Evolutionary conservation across 1,140 invertebrate species (phyloP), one percentile per base, ranked within the genome.

Genomic region (Drosophila neocordata): DNA sequence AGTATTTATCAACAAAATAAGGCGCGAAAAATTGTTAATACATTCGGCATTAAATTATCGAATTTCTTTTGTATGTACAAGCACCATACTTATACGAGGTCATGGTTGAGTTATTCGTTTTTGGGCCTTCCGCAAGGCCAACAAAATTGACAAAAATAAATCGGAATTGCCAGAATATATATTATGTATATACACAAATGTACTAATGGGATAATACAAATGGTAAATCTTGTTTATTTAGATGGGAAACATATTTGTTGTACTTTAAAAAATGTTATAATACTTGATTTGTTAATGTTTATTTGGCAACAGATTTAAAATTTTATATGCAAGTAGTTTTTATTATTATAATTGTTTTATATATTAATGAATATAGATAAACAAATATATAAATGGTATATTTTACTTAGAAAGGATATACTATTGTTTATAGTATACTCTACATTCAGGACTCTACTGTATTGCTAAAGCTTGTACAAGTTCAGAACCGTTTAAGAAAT

Each of bases 401-500:
- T 7, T 31, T 6, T 31, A 31, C 5, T 31, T 6, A 31, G 5
- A 31, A 31, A 31, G 27, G 27, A 31, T 31, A 31, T 31, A 31
- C 27, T 31, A 31, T 6, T 31, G 1, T 0, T 31, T 6, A 31
- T 1, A 6, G 4, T 7, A 48, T 20, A 20, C 9, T 20, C 2
- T 18, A 48, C 15, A 48, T 20, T 11, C 11, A 20, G 41, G 41
- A 48, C 41, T 20, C 15, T 3, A 11, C 41, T 48, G 15, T 48
- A 38, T 38, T 13, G 8, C 52, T 41, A 37, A 4, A 74, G 63
- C n/a, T 31, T 31, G 24, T 31, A 61, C 7, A 62, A 18, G 58
- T 59, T 61, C 55, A n/a, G 12, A 38, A 68, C 77, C 82, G 44
- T 24, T 27, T 52, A 22, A n/a, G n/a, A n/a, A n/a, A n/a, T n/a